A percentile compares a stretch with the other conserved stretches of the same genome.
phyloP scores from a whole-genome alignment of 2,888 invertebrate genomes.

The Abscondita cerata region DNA sequence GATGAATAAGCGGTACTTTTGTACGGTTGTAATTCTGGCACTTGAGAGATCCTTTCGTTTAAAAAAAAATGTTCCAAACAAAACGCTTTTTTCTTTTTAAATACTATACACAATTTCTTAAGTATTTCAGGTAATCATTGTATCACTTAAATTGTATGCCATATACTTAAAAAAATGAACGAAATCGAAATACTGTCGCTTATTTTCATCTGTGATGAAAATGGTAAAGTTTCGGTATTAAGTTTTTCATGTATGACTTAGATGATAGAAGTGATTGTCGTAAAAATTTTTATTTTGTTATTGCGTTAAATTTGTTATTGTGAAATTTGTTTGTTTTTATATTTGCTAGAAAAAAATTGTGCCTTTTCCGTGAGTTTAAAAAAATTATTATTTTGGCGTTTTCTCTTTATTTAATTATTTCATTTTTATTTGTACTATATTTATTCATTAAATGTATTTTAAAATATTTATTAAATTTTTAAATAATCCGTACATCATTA shows the following conservation, averaged over 20 bases:
- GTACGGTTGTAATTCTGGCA: too few species aligned
- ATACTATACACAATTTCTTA: background rate
- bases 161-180: constrained; percentile 26
- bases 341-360: background rate
- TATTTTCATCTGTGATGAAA: constrained; percentile 48
- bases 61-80: too few species aligned
- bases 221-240: constrained; percentile 17
- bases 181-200: constrained; percentile 21
- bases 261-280: background rate
- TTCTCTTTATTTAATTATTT: constrained; percentile 2
- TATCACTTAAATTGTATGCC: constrained; percentile 32
- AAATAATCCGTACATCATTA: too few species aligned
- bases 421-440: constrained; percentile 24
- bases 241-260: background rate
- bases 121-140: constrained; percentile 21
- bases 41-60: too few species aligned
- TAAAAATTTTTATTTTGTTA: constrained; percentile 6
- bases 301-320: constrained; percentile 8
- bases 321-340: constrained; percentile 15
- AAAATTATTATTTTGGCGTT: background rate
- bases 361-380: background rate
- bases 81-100: too few species aligned
- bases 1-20: constrained; percentile 10
- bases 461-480: too few species aligned
- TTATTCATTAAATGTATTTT: constrained; percentile 31